Conservation (phyloP, 1,140 invertebrate genomes). For the Whitmania pigra region DNA sequence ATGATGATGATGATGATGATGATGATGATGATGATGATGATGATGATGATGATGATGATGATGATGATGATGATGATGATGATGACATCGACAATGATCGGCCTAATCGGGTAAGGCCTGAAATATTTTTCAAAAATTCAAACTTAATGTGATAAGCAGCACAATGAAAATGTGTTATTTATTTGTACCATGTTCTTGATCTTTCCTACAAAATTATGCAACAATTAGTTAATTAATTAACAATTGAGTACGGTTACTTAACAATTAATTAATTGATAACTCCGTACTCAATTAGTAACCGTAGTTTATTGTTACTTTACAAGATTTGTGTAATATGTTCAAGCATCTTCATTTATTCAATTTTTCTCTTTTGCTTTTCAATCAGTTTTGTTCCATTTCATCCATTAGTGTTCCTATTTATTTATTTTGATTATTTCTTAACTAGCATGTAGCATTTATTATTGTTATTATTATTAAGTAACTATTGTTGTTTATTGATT, state of each 20-base stretch:
- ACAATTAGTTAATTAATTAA: too few relatives aligned
- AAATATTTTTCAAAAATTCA: too few relatives aligned
- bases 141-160: too few relatives aligned
- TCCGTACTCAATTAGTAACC: not conserved
- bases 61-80: slow-evolving; percentile 22
- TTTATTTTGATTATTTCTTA: too few relatives aligned
- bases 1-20: slow-evolving; percentile 14
- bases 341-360: too few relatives aligned
- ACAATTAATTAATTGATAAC: not conserved
- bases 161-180: not conserved
- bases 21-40: slow-evolving; percentile 20
- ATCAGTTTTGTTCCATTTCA: too few relatives aligned
- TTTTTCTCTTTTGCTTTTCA: too few relatives aligned
- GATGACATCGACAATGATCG: not conserved
- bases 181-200: not conserved
- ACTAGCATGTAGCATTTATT: too few relatives aligned
- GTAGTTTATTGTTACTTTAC: not conserved
- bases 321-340: too few relatives aligned
- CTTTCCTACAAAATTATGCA: not conserved
- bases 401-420: too few relatives aligned
- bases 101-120: not conserved
- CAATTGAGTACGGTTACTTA: too few relatives aligned
- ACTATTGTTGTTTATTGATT: not conserved
- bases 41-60: slow-evolving; percentile 21
- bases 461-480: not conserved